Percentiles rank a stretch among this genome's conserved stretches.
These are phyloP conservation scores for Cotesia glomerata DNA, from an alignment of 1,140 invertebrate genomes.

Conservation along the genomic window DNA sequence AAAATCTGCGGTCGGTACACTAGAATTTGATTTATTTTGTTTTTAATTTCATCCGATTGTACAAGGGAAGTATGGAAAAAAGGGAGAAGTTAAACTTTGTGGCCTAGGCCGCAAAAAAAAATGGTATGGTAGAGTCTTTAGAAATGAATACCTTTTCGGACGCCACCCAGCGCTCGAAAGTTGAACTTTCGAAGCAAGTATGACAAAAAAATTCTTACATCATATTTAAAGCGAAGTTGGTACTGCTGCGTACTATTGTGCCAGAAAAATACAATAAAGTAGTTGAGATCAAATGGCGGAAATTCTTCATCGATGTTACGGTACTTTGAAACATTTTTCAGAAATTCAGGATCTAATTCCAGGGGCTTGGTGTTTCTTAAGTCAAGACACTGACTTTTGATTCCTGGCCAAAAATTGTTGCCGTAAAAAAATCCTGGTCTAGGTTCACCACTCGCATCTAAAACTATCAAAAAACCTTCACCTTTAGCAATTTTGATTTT, in stretches of 20 bases:
- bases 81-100: no score
- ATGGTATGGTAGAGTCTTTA: no score
- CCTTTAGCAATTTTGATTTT: background rate
- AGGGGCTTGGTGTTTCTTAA: constrained; percentile 41
- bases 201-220: constrained; percentile 58
- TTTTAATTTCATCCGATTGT: no score
- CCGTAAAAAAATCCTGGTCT: constrained; percentile 58
- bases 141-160: no score
- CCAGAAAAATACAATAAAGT: constrained; percentile 50
- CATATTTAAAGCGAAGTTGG: constrained; percentile 49
- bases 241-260: constrained; percentile 61
- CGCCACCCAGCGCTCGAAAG: no score
- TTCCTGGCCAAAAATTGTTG: constrained; percentile 64
- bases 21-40: no score
- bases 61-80: no score
- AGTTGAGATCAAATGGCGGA: constrained; percentile 56
- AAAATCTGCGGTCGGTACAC: no score
- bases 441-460: constrained; percentile 62
- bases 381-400: constrained; percentile 52
- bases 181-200: no score
- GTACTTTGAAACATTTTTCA: constrained; percentile 45
- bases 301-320: constrained; percentile 48
- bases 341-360: constrained; percentile 31
- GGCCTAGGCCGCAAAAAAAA: no score
- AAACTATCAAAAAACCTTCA: constrained; percentile 43